Evolutionary conservation across 2,797 vertebrate species (phyloP), one percentile per base, ranked within the genome.

Genomic region (Enteromius argenteus): DNA sequence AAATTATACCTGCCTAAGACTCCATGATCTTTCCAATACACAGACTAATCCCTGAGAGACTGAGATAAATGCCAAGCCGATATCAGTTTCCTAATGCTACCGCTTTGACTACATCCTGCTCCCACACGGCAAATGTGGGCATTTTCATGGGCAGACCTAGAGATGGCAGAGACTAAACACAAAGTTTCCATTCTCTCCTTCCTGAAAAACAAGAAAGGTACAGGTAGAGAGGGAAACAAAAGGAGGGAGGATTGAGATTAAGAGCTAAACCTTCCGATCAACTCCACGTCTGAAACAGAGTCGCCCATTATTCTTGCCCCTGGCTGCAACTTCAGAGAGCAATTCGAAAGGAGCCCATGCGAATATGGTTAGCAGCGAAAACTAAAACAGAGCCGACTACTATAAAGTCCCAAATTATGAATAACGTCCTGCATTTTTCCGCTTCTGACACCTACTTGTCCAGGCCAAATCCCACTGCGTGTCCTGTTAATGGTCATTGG

Each of bases 401-500:
- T 91, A 91, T 93, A 88, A 87, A 84, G 81, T 86, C 68, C 77
- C 60, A 79, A 69, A 83, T 56, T 56, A 86, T 67, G 39, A 85
- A 51, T 84, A 74, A 83, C 62, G 74, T 74, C 42, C 64, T 83
- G 74, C 53, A 44, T 74, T 84, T 72, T 84, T 83, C n/a, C 5
- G 4, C 66, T 68, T 64, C 64, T 51, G 80, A n/a, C 53, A 23
- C 62, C 88, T 85, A 84, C 62, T 64, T 87, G 35, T 71, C 67
- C 84, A 87, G 81, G 92, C 90, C 88, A 92, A 91, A 85, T 86
- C 30, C 87, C 89, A 86, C 86, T 85, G 86, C 90, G 88, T 88
- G 90, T 92, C 91, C 89, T 91, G 90, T 90, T 92, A 90, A 92
- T 91, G 91, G 88, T 90, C 62, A 83, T 68, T 77, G 81, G 81